Conservation (phyloP, 2,888 invertebrate genomes). For the Nycteola revayana region DNA sequence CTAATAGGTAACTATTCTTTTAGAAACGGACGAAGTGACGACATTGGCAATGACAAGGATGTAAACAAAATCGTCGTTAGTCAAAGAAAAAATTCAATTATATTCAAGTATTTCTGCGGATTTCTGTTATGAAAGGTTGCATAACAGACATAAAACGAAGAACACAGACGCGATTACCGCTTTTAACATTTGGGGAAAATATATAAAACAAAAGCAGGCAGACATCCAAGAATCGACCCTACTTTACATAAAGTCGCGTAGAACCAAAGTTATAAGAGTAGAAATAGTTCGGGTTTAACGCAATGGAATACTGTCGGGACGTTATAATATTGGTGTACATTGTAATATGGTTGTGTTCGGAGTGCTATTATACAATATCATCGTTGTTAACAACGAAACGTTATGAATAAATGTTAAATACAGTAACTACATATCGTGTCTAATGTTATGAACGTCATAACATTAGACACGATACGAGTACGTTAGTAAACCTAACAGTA, state of each 20-base stretch:
- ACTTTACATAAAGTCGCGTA: conserved; percentile 38
- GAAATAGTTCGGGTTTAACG: conserved; percentile 21
- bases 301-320: conserved; percentile 27
- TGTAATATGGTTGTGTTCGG: conserved; percentile 14
- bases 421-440: too few relatives aligned
- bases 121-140: too few relatives aligned
- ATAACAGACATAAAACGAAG: too few relatives aligned
- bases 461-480: conserved; percentile 4
- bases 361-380: conserved; percentile 3
- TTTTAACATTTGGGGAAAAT: conserved; percentile 6
- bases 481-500: conserved; percentile 38
- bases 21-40: too few relatives aligned
- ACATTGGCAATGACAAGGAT: too few relatives aligned
- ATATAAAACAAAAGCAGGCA: conserved; percentile 27
- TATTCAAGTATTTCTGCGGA: too few relatives aligned
- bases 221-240: conserved; percentile 26
- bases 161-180: too few relatives aligned
- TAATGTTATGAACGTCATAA: too few relatives aligned
- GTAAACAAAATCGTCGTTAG: background rate
- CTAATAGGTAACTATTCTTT: too few relatives aligned
- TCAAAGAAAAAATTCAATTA: background rate
- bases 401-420: conserved; percentile 10
- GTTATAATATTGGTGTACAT: conserved; percentile 26
- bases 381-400: conserved; percentile 12
- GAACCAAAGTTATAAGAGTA: conserved; percentile 26